These are phyloP conservation scores for Lichenostomus cassidix DNA, from an alignment of 2,113 vertebrate genomes.

Conservation along the genomic window DNA sequence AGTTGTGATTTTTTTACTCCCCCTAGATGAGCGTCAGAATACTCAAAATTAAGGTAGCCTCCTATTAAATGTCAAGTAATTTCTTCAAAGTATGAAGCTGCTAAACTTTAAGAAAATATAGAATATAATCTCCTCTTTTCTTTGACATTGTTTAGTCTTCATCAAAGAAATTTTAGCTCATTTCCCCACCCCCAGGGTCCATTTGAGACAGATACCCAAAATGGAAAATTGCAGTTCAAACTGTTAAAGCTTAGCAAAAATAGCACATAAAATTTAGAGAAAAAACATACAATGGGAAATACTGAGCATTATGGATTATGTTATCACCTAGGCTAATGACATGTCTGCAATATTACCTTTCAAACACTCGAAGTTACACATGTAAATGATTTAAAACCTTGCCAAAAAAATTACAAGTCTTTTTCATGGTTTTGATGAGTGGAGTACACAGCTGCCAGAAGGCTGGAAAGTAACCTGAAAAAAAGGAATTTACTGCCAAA, in stretches of 20 bases:
- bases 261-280: neutral
- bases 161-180: neutral
- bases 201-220: neutral
- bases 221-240: neutral
- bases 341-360: neutral
- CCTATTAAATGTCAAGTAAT: neutral
- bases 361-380: conserved; percentile 43
- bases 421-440: conserved; percentile 60
- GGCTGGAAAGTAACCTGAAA: conserved; percentile 55
- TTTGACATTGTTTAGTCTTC: neutral
- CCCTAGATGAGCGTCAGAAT: neutral
- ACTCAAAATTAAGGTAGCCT: neutral
- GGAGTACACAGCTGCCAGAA: conserved; percentile 54
- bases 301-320: neutral
- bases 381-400: conserved; percentile 37
- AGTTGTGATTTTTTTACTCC: neutral
- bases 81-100: neutral
- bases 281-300: neutral
- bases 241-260: neutral
- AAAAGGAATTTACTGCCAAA: conserved; percentile 58
- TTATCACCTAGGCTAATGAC: neutral
- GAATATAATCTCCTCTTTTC: neutral
- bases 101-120: neutral
- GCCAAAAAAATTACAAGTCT: conserved; percentile 47
- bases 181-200: neutral